phyloP scores from a whole-genome alignment of 2,888 invertebrate genomes.

The Andricus quercusramuli region DNA sequence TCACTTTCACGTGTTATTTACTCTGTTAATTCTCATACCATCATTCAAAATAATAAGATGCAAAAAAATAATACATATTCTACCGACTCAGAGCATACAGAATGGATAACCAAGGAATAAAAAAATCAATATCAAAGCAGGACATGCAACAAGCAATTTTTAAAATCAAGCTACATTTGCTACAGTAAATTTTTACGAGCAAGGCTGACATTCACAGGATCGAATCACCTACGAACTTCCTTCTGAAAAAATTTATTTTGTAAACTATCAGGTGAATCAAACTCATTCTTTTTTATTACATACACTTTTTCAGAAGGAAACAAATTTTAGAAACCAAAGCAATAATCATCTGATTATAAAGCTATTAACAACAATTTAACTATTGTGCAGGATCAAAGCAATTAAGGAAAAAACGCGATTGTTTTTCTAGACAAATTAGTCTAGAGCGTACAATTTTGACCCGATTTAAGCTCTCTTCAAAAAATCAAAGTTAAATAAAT shows the following conservation, averaged over 20 bases:
- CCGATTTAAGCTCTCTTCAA: too few relatives aligned
- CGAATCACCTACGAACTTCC: too few relatives aligned
- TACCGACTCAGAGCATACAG: conserved; percentile 81
- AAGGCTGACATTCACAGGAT: neutral
- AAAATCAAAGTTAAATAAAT: too few relatives aligned
- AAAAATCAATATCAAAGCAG: conserved; percentile 58
- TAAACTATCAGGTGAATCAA: neutral
- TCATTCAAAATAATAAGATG: conserved; percentile 57
- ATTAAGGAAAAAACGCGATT: conserved; percentile 20
- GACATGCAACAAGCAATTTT: conserved; percentile 60
- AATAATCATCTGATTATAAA: neutral
- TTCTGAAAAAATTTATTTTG: neutral
- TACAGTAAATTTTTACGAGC: neutral
- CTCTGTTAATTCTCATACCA: conserved; percentile 28
- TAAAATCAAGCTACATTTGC: neutral
- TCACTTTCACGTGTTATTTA: conserved; percentile 7
- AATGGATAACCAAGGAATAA: conserved; percentile 83
- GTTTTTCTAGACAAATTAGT: neutral
- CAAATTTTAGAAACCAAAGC: neutral
- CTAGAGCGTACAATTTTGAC: too few relatives aligned
- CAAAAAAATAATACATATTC: conserved; percentile 27
- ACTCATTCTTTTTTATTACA: neutral
- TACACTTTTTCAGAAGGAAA: conserved; percentile 2
- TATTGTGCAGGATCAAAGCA: conserved; percentile 18
- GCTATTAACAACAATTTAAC: conserved; percentile 31